A percentile compares a stretch with the other conserved stretches of the same genome.
Conservation (phyloP, 2,113 vertebrate genomes). For the Perccottus glenii region DNA sequence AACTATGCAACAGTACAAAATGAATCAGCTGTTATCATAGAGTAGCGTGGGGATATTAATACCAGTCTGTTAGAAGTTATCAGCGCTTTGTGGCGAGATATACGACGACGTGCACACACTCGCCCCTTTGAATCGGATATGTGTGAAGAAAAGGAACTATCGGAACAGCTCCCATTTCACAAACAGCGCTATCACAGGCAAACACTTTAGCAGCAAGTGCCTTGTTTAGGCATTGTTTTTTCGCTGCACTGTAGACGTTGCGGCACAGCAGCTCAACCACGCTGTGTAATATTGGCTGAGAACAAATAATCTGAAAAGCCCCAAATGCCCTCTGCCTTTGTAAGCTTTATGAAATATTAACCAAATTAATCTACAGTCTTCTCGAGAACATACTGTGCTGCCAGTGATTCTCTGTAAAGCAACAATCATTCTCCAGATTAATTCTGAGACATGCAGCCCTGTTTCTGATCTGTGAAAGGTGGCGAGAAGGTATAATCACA, state of each 20-base stretch:
- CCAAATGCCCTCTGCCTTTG: slow-evolving; percentile 64
- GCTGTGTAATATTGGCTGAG: slow-evolving; percentile 62
- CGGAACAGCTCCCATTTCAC: slow-evolving; percentile 50
- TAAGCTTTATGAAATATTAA: slow-evolving; percentile 77
- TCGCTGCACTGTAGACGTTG: slow-evolving; percentile 34
- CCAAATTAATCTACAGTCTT: slow-evolving; percentile 64
- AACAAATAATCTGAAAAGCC: slow-evolving; percentile 73
- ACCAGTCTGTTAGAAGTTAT: slow-evolving; percentile 59
- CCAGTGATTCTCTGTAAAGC: slow-evolving; percentile 52
- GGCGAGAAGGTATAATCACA: slow-evolving; percentile 52
- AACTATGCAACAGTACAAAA: slow-evolving; percentile 26
- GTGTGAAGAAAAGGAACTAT: slow-evolving; percentile 11
- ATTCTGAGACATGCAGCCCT: slow-evolving; percentile 43
- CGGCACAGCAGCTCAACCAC: slow-evolving; percentile 45
- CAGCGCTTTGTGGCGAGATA: slow-evolving; percentile 32
- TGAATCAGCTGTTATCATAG: slow-evolving; percentile 64
- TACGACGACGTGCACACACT: slow-evolving; percentile 6
- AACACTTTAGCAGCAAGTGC: slow-evolving; percentile 54
- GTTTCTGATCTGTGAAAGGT: slow-evolving; percentile 46
- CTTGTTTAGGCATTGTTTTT: slow-evolving; percentile 40
- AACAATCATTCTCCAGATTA: slow-evolving; percentile 49
- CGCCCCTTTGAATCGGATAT: slow-evolving; percentile 45
- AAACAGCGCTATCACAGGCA: slow-evolving; percentile 57
- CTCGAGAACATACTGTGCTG: slow-evolving; percentile 50
- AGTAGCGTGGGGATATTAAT: slow-evolving; percentile 60